Conservation (phyloP, 2,888 invertebrate genomes). For the Cyrtodaria siliqua region DNA sequence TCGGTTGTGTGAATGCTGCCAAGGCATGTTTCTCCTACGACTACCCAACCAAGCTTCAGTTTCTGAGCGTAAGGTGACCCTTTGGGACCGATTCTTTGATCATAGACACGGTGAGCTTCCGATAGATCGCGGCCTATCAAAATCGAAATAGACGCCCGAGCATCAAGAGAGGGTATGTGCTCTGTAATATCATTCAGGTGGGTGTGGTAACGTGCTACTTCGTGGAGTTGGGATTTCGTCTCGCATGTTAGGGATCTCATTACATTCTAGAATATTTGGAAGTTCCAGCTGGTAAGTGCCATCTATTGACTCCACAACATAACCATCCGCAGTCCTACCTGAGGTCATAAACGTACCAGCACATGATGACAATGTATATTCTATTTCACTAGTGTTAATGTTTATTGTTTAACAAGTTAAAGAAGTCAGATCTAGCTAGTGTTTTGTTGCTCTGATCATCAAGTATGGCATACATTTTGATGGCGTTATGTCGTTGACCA, state of each 20-base stretch:
- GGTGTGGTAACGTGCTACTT: conserved; percentile 11
- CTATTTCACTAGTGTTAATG: not conserved
- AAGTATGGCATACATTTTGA: conserved; percentile 3
- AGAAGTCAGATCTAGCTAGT: conserved; percentile 38
- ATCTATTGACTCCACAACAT: conserved; percentile 32
- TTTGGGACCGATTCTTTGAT: conserved; percentile 14
- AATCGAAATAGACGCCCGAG: no score
- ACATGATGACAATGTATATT: conserved; percentile 50
- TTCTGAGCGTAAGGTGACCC: conserved; percentile 35
- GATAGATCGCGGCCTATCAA: conserved; percentile 22
- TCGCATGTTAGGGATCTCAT: conserved; percentile 35
- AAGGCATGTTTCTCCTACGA: conserved; percentile 41
- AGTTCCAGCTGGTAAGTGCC: conserved; percentile 6
- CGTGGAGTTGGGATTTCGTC: conserved; percentile 45
- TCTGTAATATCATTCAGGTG: conserved; percentile 26
- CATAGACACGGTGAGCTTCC: conserved; percentile 31
- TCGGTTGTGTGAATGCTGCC: conserved; percentile 29
- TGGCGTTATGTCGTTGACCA: not conserved
- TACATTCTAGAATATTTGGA: no score
- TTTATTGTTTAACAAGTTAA: conserved; percentile 25
- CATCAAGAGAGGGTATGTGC: no score
- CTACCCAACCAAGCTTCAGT: conserved; percentile 31
- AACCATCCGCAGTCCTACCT: conserved; percentile 29
- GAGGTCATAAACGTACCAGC: conserved; percentile 20
- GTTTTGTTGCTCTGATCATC: conserved; percentile 8